Base-by-base conservation (phyloP, 1,140 invertebrate genomes). In the Proales similis region DNA sequence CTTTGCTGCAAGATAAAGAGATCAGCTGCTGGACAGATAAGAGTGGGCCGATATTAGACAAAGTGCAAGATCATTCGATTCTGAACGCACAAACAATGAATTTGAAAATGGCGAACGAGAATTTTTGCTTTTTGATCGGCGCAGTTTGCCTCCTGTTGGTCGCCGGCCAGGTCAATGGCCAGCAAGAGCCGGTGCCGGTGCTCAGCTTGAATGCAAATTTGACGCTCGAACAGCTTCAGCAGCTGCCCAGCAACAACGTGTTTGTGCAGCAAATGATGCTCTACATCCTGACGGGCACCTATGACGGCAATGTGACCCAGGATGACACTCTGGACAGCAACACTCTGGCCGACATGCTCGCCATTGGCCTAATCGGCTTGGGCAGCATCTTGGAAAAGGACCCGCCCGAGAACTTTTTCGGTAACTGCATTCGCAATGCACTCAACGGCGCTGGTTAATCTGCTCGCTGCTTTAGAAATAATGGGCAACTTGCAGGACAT, bases 391-490 rank as follows among this genome's bases (percentile, higher is more conserved):
- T 57, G 20, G 51, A 39, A 57, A 2, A 57, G 11, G 38, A 42
- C 4, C 49, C 49, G 30, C 51, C 51, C 20, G 51, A 57, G 19
- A 30, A 57, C 5, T 42, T 32, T 27, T 1, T 27, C 4, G 51
- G 51, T 42, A 42, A 24, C 42, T 12, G 3, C 17, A 19, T 36
- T 36, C 19, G n/a, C n/a, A n/a, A n/a, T n/a, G n/a, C n/a, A 36
- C 39, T 1, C 4, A 51, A 36, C 24, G n/a, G 4, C 4, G 22
- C 5, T 53, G n/a, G 22, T 48, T n/a, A 4, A n/a, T 0, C 2
- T 53, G 14, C 12, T 26, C 42, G 24, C 42, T 20, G n/a, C 24
- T 53, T 24, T 29, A 57, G 51, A 57, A 29, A 57, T 57, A 30
- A 42, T 27, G 11, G 14, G 45, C 12, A 42, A 57, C 5, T 24